Evolutionary conservation across 1,140 invertebrate species (phyloP).

Genomic region (Nasonia giraulti): DNA sequence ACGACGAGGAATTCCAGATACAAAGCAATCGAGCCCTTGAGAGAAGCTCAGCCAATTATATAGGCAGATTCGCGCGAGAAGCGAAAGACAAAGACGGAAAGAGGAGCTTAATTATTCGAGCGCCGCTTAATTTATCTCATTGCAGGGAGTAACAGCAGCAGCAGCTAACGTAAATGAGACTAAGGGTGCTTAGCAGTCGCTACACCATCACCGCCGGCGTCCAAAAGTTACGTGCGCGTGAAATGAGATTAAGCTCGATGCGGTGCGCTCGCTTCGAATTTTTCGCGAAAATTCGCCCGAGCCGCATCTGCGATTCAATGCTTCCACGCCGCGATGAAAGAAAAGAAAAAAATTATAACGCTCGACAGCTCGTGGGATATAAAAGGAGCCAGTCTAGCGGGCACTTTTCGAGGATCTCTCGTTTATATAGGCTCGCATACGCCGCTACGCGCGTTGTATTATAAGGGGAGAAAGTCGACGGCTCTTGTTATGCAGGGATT

Average conservation of each 20-base stretch:
- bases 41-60: not conserved
- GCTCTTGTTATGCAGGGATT: too few relatives aligned
- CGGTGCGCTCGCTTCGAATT: not conserved
- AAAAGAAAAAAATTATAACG: not conserved
- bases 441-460: too few relatives aligned
- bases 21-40: not conserved
- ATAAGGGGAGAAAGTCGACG: too few relatives aligned
- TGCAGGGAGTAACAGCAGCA: not conserved
- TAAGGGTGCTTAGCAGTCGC: not conserved
- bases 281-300: not conserved
- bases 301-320: not conserved
- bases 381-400: too few relatives aligned
- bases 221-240: conserved; percentile 3
- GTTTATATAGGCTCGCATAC: too few relatives aligned
- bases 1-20: not conserved
- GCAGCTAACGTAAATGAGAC: not conserved
- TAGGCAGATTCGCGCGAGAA: not conserved
- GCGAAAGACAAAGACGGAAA: not conserved
- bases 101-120: conserved; percentile 11
- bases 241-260: conserved; percentile 15
- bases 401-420: too few relatives aligned
- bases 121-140: conserved; percentile 2
- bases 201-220: not conserved
- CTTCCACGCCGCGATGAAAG: not conserved
- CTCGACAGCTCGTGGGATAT: too few relatives aligned